Conservation (phyloP, 2,888 invertebrate genomes). For the Gymnosoma rotundatum region DNA sequence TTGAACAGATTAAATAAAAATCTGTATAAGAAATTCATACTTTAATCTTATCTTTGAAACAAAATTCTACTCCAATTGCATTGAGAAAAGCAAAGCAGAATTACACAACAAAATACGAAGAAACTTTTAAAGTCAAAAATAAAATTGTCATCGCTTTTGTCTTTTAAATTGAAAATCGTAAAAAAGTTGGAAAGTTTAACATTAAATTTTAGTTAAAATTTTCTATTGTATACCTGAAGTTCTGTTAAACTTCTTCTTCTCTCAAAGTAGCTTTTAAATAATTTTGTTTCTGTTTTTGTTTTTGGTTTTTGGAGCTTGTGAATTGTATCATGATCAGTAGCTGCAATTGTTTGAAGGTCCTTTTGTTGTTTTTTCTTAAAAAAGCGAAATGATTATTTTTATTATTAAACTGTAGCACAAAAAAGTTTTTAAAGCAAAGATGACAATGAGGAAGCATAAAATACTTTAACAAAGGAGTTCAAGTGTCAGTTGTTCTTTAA, state of each 20-base stretch:
- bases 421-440: constrained; percentile 4
- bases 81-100: no score
- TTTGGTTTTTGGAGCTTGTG: not conserved
- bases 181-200: no score
- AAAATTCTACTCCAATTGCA: no score
- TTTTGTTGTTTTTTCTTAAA: not conserved
- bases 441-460: constrained; percentile 10
- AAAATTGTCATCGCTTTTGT: no score
- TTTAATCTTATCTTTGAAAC: no score
- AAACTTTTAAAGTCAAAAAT: no score
- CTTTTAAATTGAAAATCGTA: no score
- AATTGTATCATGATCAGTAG: constrained; percentile 19
- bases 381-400: not conserved
- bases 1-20: no score
- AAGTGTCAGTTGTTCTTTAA: constrained; percentile 63
- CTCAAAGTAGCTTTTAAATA: not conserved
- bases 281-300: not conserved
- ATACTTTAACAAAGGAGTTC: constrained; percentile 48
- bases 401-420: not conserved
- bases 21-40: no score
- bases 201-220: no score
- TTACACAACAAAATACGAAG: no score
- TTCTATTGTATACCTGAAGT: no score
- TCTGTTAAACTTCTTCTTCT: not conserved
- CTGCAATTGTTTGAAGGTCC: constrained; percentile 3